These are phyloP conservation scores for Vespertilio murinus DNA, from an alignment of 2,797 vertebrate species.

Conservation along the genomic window DNA sequence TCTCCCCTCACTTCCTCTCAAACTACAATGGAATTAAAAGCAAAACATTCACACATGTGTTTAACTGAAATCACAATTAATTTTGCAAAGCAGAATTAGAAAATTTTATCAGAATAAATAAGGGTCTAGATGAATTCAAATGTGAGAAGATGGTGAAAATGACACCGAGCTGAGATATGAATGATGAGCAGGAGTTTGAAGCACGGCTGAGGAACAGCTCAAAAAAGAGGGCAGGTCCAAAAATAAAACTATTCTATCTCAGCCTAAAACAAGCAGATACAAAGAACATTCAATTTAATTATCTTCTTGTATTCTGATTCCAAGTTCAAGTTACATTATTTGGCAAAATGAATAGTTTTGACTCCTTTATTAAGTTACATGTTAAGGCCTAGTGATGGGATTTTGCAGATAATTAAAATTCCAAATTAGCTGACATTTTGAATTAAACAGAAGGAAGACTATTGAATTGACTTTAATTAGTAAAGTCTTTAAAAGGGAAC, in stretches of 20 bases:
- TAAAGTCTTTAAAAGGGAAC: neutral
- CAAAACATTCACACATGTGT: neutral
- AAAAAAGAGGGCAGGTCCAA: neutral
- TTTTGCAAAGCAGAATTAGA: neutral
- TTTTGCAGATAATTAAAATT: neutral
- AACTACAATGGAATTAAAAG: neutral
- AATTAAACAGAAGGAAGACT: neutral
- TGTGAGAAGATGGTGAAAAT: neutral
- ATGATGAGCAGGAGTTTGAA: too few relatives aligned
- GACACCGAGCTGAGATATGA: rapidly evolving
- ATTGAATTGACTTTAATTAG: neutral
- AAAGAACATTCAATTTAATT: neutral
- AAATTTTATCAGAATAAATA: neutral
- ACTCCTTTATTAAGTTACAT: neutral
- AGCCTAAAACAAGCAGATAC: neutral
- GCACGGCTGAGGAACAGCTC: rapidly evolving
- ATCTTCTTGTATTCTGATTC: neutral
- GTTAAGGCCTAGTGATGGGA: neutral
- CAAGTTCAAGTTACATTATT: neutral
- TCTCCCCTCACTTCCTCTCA: neutral
- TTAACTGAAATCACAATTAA: neutral
- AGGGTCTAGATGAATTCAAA: neutral
- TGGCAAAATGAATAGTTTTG: neutral
- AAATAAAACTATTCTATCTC: neutral
- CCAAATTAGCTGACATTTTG: neutral